Base-by-base conservation (phyloP, 2,113 vertebrate species). In the Nematolebias whitei region DNA sequence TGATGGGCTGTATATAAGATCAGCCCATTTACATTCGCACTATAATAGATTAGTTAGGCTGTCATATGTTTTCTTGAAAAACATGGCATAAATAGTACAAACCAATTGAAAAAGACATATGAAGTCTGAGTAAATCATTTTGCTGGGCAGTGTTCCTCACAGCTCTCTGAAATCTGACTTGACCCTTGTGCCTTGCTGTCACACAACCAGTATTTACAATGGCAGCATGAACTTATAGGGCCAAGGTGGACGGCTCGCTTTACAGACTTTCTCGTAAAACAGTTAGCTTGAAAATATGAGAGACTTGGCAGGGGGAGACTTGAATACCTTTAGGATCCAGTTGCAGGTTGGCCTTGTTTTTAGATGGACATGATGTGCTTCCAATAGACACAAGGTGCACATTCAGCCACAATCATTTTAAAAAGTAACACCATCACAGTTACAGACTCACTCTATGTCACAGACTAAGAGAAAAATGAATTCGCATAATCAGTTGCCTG, bases 221-320 rank as follows among this genome's bases (percentile, higher is more conserved):
- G 75, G 68, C 56, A 61, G 53, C 1, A 45, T 82, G 80, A 85
- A 85, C 80, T 62, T 61, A 53, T 52, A 35, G 32, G 67, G 81
- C 85, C 78, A 74, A 71, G 69, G 76, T 63, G 60, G 77, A 64
- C 55, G 68, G 80, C 78, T 89, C 86, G 80, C 89, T 92, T 92
- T 88, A 91, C 81, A 87, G 85, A 90, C 86, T 79, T 85, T 20
- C 67, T 80, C 83, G 81, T 92, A 87, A 92, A 93, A 92, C 80
- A 79, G 89, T 92, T 87, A 92, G 86, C 90, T 88, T 87, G 78
- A 89, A 92, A 91, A 90, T 89, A 89, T 89, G 89, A 84, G 78
- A 78, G 82, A 80, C 85, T 73, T 85, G 78, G 78, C 84, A 68
- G 69, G 72, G 81, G 74, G 74, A 55, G 32, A 80, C 76, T 74